Evolutionary conservation across 1,140 invertebrate species (phyloP).

Genomic region (Laupala kohalensis): DNA sequence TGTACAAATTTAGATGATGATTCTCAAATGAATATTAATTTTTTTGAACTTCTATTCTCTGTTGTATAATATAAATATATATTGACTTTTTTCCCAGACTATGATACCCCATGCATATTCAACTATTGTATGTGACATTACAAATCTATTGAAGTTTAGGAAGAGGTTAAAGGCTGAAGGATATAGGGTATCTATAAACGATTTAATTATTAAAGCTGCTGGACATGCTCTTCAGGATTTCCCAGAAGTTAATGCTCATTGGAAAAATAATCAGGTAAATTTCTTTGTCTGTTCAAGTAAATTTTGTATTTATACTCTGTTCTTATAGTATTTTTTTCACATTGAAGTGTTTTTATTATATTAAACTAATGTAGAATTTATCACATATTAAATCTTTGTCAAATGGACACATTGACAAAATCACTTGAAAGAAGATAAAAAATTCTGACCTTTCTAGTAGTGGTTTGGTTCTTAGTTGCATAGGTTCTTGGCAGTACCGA

Average conservation of each 20-base stretch:
- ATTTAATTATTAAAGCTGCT: conserved; percentile 89
- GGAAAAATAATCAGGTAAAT: conserved; percentile 31
- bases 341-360: too few relatives aligned
- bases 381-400: too few relatives aligned
- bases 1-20: too few relatives aligned
- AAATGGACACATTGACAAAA: too few relatives aligned
- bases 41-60: too few relatives aligned
- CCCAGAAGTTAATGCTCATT: conserved; percentile 46
- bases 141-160: conserved; percentile 53
- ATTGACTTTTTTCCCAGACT: conserved; percentile 24
- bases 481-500: too few relatives aligned
- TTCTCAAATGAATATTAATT: too few relatives aligned
- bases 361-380: too few relatives aligned
- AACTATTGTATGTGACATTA: conserved; percentile 73
- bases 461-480: too few relatives aligned
- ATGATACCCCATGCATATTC: conserved; percentile 94
- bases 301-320: not conserved
- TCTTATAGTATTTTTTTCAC: not conserved
- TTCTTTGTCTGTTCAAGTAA: not conserved
- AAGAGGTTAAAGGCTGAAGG: conserved; percentile 62
- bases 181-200: conserved; percentile 84
- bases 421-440: too few relatives aligned
- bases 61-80: too few relatives aligned
- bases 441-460: too few relatives aligned
- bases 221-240: conserved; percentile 40